Conservation (phyloP, 2,797 vertebrate genomes). For the Ficedula albicollis region DNA sequence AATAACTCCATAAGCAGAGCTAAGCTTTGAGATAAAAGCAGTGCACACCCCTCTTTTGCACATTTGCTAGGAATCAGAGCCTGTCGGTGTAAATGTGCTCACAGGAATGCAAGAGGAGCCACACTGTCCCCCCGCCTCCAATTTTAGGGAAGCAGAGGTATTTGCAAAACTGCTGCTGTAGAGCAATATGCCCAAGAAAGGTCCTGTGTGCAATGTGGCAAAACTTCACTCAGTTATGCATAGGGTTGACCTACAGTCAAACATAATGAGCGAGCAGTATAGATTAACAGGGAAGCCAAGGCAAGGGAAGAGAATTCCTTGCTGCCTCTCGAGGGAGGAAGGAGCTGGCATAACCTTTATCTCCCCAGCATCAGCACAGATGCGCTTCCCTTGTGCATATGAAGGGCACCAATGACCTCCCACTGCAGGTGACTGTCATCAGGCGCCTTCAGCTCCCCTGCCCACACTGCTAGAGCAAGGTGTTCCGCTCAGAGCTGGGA, state of each 20-base stretch:
- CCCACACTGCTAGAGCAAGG: background rate
- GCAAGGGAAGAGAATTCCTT: background rate
- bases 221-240: background rate
- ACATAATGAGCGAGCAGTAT: background rate
- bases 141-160: background rate
- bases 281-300: background rate
- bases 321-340: background rate
- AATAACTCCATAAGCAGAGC: background rate
- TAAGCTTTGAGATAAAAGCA: background rate
- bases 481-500: background rate
- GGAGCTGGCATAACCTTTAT: background rate
- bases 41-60: background rate
- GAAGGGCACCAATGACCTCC: background rate
- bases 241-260: background rate
- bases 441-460: background rate
- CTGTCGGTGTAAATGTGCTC: accelerated
- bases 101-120: background rate
- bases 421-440: background rate
- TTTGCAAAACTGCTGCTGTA: background rate
- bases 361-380: background rate
- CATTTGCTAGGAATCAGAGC: background rate
- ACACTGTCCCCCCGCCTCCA: background rate
- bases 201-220: accelerated
- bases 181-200: background rate
- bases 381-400: background rate